phyloP scores from a whole-genome alignment of 2,797 vertebrate genomes.

The Benthosema pterotum region DNA sequence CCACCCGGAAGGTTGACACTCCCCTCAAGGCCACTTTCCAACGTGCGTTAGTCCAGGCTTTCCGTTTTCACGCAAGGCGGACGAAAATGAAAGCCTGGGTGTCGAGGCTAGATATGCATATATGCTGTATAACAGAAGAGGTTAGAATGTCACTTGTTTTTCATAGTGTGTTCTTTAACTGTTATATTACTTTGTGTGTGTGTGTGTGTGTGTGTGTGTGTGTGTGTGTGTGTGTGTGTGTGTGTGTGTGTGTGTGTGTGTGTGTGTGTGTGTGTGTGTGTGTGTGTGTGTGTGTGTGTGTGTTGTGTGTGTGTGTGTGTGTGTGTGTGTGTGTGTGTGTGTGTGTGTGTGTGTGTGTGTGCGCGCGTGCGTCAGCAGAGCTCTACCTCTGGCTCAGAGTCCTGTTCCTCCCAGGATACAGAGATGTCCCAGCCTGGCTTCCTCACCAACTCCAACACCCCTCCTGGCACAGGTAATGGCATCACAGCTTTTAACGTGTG shows the following conservation, averaged over 20 bases:
- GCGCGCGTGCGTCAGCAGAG: slow-evolving; percentile 48
- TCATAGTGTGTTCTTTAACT: background rate
- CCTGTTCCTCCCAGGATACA: slow-evolving; percentile 75
- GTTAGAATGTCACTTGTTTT: background rate
- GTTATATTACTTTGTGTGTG: slow-evolving; percentile 12
- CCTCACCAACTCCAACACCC: slow-evolving; percentile 67
- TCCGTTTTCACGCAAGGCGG: no score
- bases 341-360: slow-evolving; percentile 27
- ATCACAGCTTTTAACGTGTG: background rate
- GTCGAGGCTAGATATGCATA: no score
- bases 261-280: no score
- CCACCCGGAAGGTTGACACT: no score
- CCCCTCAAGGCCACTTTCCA: no score
- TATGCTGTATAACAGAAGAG: background rate
- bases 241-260: no score
- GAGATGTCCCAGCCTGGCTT: slow-evolving; percentile 74
- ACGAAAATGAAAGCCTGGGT: no score
- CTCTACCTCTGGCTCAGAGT: slow-evolving; percentile 68
- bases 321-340: slow-evolving; percentile 29
- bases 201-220: no score
- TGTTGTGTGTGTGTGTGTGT: slow-evolving; percentile 27
- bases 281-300: no score
- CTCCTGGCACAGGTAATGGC: slow-evolving; percentile 57
- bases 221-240: no score
- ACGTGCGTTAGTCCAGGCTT: no score